Percentiles rank a stretch among this genome's conserved stretches.
Conservation (phyloP, 2,797 vertebrate species). For the Chelon labrosus region DNA sequence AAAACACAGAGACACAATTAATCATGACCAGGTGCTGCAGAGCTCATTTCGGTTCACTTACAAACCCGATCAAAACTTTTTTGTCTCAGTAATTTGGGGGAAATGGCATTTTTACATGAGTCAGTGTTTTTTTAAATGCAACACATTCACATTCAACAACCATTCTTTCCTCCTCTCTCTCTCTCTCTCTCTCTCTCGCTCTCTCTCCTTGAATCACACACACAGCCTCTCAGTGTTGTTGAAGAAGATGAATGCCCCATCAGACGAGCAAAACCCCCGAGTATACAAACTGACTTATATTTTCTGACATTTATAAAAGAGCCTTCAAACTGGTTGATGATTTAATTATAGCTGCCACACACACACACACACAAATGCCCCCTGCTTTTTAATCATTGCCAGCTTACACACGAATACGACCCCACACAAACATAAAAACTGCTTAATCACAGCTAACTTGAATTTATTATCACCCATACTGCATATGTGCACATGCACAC, state of each 20-base stretch:
- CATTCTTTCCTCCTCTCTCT: not conserved
- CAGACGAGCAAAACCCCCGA: slow-evolving; percentile 48
- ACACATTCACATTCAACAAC: slow-evolving; percentile 18
- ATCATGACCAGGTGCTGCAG: too few relatives aligned
- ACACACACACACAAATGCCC: not conserved
- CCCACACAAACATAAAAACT: not conserved
- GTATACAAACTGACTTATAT: slow-evolving; percentile 52
- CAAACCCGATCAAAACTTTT: not conserved
- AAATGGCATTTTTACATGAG: too few relatives aligned
- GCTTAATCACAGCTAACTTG: not conserved
- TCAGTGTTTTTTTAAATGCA: not conserved
- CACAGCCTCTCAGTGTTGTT: slow-evolving; percentile 13
- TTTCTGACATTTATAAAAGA: slow-evolving; percentile 67
- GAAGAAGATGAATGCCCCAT: slow-evolving; percentile 52
- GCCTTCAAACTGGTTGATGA: slow-evolving; percentile 52
- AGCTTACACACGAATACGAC: slow-evolving; percentile 1
- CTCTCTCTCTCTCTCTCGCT: too few relatives aligned
- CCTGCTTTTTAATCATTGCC: slow-evolving; percentile 27
- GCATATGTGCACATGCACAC: not conserved
- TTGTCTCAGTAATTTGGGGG: too few relatives aligned
- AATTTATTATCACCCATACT: not conserved
- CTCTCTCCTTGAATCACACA: not conserved
- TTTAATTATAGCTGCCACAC: slow-evolving; percentile 40
- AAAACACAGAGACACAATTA: too few relatives aligned
- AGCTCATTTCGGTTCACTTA: not conserved